Evolutionary conservation across 2,113 vertebrate genomes (phyloP).

Genomic region (Sarotherodon lohbergeri): DNA sequence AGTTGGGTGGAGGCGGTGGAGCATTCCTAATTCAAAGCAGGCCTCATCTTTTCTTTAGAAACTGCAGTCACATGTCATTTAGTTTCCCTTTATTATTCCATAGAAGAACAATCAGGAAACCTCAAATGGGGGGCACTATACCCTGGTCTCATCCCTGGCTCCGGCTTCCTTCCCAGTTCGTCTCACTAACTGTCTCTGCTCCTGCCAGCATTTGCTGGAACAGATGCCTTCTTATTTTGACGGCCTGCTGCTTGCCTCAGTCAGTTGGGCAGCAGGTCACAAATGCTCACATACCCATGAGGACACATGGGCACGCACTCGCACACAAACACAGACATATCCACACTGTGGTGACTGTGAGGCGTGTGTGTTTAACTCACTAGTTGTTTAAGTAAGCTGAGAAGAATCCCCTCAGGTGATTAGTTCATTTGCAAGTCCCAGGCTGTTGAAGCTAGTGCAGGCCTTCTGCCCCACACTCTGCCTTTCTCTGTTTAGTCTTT

Average conservation of each 20-base stretch:
- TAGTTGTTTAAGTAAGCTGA: slow-evolving; percentile 70
- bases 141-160: slow-evolving; percentile 29
- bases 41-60: slow-evolving; percentile 56
- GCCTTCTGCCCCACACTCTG: slow-evolving; percentile 4
- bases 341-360: slow-evolving; percentile 16
- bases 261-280: slow-evolving; percentile 59
- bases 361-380: slow-evolving; percentile 67
- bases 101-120: slow-evolving; percentile 57
- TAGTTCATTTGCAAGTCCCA: slow-evolving; percentile 64
- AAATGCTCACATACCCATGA: slow-evolving; percentile 28
- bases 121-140: slow-evolving; percentile 22
- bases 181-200: slow-evolving; percentile 46
- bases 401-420: slow-evolving; percentile 72
- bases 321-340: neutral
- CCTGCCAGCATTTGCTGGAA: slow-evolving; percentile 46
- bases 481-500: neutral
- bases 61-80: slow-evolving; percentile 67
- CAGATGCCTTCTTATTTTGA: slow-evolving; percentile 62
- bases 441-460: slow-evolving; percentile 12
- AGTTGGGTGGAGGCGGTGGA: slow-evolving; percentile 19
- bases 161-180: slow-evolving; percentile 31
- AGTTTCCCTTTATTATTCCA: slow-evolving; percentile 55
- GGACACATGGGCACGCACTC: neutral
- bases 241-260: slow-evolving; percentile 51
- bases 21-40: slow-evolving; percentile 47